A percentile compares a stretch with the other conserved stretches of the same genome.
Conservation (phyloP, 2,797 vertebrate species). For the Neosilurus hyrtlii region DNA sequence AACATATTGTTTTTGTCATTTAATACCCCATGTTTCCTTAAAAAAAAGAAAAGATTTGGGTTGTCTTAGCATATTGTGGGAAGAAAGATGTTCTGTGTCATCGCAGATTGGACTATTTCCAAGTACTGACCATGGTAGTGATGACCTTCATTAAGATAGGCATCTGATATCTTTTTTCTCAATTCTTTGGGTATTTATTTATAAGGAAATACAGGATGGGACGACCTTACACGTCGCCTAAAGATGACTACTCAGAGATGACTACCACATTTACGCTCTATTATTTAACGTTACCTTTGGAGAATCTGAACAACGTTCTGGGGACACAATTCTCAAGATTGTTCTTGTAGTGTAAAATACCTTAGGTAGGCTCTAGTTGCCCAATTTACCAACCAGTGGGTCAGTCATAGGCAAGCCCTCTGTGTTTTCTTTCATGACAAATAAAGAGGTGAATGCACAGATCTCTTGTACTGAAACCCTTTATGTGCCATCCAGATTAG, state of each 20-base stretch:
- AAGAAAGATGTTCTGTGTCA: too few species aligned
- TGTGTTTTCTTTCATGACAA: neutral
- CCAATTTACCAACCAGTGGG: neutral
- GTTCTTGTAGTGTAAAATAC: neutral
- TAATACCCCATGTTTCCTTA: neutral
- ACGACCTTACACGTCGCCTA: neutral
- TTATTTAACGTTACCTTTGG: neutral
- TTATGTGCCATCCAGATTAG: neutral
- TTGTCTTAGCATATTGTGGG: too few species aligned
- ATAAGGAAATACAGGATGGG: neutral
- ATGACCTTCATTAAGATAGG: neutral
- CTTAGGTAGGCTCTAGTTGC: neutral
- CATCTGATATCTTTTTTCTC: neutral
- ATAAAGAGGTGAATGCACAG: neutral
- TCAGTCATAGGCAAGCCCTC: neutral
- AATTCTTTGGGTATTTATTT: neutral
- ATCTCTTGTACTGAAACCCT: neutral
- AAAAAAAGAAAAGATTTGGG: neutral
- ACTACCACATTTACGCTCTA: neutral
- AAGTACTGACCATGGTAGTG: neutral
- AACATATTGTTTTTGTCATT: slow-evolving; percentile 15
- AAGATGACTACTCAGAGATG: neutral
- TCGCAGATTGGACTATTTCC: neutral
- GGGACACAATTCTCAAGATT: neutral
- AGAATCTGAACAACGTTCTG: neutral